A percentile compares a stretch with the other conserved stretches of the same genome.
These are phyloP conservation scores for Stegana nigrithorax DNA, from an alignment of 2,888 invertebrate species.

Conservation along the genomic window DNA sequence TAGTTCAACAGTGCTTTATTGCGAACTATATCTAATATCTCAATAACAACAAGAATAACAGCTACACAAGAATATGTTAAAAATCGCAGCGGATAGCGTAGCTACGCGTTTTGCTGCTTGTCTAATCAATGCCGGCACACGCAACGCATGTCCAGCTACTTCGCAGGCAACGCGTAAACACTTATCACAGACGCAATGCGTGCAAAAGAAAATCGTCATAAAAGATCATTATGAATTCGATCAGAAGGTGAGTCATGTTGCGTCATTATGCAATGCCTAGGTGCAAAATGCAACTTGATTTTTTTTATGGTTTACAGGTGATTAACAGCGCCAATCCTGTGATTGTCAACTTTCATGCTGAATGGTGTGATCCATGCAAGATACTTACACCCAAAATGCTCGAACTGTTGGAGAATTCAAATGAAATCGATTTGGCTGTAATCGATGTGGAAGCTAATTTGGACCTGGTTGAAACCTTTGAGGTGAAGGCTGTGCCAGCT, in stretches of 20 bases:
- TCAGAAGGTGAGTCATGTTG: slow-evolving; percentile 73
- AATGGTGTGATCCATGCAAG: slow-evolving; percentile 92
- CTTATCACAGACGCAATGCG: slow-evolving; percentile 56
- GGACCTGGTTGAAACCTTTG: slow-evolving; percentile 83
- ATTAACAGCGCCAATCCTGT: slow-evolving; percentile 87
- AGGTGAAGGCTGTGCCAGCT: slow-evolving; percentile 83
- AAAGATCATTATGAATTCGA: slow-evolving; percentile 83
- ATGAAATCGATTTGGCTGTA: slow-evolving; percentile 81
- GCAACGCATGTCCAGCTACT: slow-evolving; percentile 50
- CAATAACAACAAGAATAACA: no score
- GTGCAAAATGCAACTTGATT: not conserved
- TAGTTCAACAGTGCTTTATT: no score
- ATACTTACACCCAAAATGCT: slow-evolving; percentile 86
- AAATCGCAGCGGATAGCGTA: slow-evolving; percentile 57
- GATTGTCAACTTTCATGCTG: slow-evolving; percentile 91
- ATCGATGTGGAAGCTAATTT: slow-evolving; percentile 86
- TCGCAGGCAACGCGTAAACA: slow-evolving; percentile 51
- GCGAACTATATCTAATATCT: no score
- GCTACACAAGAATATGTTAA: slow-evolving; percentile 49
- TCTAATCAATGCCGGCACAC: slow-evolving; percentile 42
- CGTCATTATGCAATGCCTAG: not conserved
- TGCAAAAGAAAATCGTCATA: slow-evolving; percentile 70
- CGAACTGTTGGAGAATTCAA: slow-evolving; percentile 79
- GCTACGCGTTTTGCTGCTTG: slow-evolving; percentile 52
- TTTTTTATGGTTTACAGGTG: slow-evolving; percentile 68